Evolutionary conservation across 2,888 invertebrate genomes (phyloP).

Genomic region (Drosophila testacea): DNA sequence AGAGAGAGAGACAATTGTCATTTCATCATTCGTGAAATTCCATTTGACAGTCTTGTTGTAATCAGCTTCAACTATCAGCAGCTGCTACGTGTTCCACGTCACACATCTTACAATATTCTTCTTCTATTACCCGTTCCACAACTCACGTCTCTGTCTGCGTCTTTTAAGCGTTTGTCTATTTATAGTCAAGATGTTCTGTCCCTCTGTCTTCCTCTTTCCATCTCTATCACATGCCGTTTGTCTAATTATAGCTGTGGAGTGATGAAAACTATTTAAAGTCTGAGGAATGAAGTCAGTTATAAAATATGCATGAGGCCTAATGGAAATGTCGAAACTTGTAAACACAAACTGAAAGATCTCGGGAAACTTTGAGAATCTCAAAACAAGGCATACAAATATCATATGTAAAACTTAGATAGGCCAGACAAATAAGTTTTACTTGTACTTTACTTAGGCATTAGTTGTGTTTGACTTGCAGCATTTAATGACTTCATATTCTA

Average conservation of each 20-base stretch:
- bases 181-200: constrained; percentile 39
- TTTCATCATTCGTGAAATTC: constrained; percentile 52
- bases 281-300: constrained; percentile 66
- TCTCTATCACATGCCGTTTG: constrained; percentile 12
- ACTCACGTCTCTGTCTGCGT: constrained; percentile 21
- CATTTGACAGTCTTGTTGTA: constrained; percentile 41
- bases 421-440: constrained; percentile 30
- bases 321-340: constrained; percentile 68
- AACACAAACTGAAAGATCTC: constrained; percentile 47
- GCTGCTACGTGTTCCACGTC: constrained; percentile 40
- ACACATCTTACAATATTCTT: background rate
- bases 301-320: constrained; percentile 67
- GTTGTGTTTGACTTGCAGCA: constrained; percentile 19
- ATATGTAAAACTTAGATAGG: constrained; percentile 13
- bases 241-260: constrained; percentile 45
- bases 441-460: constrained; percentile 10
- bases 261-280: constrained; percentile 71
- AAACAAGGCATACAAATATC: constrained; percentile 6
- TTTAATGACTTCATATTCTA: constrained; percentile 3
- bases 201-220: constrained; percentile 1
- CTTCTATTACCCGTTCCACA: background rate
- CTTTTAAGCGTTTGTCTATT: constrained; percentile 56
- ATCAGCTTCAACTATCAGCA: constrained; percentile 58
- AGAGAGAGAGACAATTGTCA: constrained; percentile 33
- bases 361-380: constrained; percentile 25